Evolutionary conservation across 2,888 invertebrate genomes (phyloP).

Genomic region (Neoscelio sp.): DNA sequence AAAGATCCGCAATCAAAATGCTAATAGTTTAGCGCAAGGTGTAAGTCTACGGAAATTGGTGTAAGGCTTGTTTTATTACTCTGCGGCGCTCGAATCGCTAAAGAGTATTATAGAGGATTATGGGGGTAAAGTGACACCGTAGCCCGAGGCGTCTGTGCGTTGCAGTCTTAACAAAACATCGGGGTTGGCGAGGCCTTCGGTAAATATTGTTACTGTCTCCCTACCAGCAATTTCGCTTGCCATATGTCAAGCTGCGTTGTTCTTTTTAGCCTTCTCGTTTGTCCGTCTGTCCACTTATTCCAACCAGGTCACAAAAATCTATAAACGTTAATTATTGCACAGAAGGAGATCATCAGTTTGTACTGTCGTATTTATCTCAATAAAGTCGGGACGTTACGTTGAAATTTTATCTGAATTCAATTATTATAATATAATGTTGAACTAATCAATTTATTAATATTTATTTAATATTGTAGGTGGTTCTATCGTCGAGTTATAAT

Average conservation of each 20-base stretch:
- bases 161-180: slow-evolving; percentile 82
- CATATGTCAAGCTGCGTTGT: slow-evolving; percentile 80
- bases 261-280: slow-evolving; percentile 73
- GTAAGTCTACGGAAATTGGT: slow-evolving; percentile 81
- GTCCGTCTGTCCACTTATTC: slow-evolving; percentile 60
- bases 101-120: slow-evolving; percentile 82
- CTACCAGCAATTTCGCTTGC: slow-evolving; percentile 80
- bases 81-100: slow-evolving; percentile 76
- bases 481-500: too few relatives aligned
- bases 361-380: slow-evolving; percentile 43
- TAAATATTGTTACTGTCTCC: slow-evolving; percentile 83
- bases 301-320: slow-evolving; percentile 62
- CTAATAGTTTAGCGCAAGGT: slow-evolving; percentile 79
- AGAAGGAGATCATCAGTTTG: neutral
- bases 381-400: too few relatives aligned
- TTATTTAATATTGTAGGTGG: too few relatives aligned
- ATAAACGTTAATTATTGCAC: slow-evolving; percentile 67
- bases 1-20: slow-evolving; percentile 80
- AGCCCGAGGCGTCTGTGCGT: slow-evolving; percentile 74
- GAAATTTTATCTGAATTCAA: too few relatives aligned
- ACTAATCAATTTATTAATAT: too few relatives aligned
- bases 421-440: too few relatives aligned
- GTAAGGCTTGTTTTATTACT: slow-evolving; percentile 79
- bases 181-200: slow-evolving; percentile 78
- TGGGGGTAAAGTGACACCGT: slow-evolving; percentile 80